Conservation (phyloP, 2,113 vertebrate genomes). For the Neotoma lepida region DNA sequence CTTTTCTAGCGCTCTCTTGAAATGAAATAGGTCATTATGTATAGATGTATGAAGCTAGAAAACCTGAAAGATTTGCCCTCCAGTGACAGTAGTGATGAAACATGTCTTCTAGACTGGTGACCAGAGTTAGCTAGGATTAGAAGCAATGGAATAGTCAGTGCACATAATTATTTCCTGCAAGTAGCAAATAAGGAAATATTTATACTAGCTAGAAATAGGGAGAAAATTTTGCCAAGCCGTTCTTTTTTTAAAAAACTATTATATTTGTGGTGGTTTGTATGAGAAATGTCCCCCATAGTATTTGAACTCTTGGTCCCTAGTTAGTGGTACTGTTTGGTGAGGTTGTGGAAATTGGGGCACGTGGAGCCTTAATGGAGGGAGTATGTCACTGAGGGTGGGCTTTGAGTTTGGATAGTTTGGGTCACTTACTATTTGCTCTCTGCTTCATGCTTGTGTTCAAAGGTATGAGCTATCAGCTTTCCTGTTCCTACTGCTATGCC, state of each 20-base stretch:
- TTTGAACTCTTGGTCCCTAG: not conserved
- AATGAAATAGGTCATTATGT: conserved; percentile 18
- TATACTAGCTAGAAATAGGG: not conserved
- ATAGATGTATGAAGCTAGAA: not conserved
- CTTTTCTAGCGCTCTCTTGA: not conserved
- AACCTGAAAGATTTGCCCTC: not conserved
- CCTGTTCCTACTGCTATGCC: not conserved
- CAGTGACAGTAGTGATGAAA: not conserved
- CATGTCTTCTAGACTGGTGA: not conserved
- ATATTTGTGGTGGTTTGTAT: not conserved
- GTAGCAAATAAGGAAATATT: conserved; percentile 31
- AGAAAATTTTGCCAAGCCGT: not conserved
- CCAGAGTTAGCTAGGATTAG: not conserved
- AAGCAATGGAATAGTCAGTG: conserved; percentile 13
- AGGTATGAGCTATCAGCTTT: not conserved
- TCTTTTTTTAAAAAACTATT: not conserved
- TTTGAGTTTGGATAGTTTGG: not conserved
- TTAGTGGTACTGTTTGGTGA: not conserved
- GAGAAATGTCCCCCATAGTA: not conserved
- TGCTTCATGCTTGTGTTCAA: not conserved
- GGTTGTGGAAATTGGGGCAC: not conserved
- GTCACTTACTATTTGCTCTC: not conserved
- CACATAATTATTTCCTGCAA: conserved; percentile 20
- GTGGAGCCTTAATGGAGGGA: too few relatives aligned
- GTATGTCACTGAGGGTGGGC: not conserved